A percentile compares a stretch with the other conserved stretches of the same genome.
These are phyloP conservation scores for Ammospiza maritima DNA, from an alignment of 2,797 vertebrate genomes.

Conservation along the genomic window DNA sequence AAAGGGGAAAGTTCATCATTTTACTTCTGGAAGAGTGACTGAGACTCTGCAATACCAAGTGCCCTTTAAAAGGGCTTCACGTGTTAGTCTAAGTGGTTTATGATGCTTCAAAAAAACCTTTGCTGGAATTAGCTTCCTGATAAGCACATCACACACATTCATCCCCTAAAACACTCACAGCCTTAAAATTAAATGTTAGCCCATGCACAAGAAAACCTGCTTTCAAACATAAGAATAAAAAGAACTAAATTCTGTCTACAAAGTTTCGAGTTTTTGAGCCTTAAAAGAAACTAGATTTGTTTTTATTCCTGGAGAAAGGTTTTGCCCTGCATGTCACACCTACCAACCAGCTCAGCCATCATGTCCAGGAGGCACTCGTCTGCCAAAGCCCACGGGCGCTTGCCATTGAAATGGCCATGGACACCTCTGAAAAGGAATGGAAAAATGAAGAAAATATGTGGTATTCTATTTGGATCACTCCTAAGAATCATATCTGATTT, in stretches of 20 bases:
- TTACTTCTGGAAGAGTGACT: not conserved
- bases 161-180: not conserved
- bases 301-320: not conserved
- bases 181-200: not conserved
- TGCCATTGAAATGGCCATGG: constrained; percentile 85
- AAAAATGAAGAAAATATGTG: not conserved
- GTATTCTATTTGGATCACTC: not conserved
- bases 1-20: constrained; percentile 10
- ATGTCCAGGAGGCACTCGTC: constrained; percentile 85
- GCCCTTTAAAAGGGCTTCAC: constrained; percentile 12
- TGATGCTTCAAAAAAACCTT: not conserved
- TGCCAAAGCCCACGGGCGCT: constrained; percentile 88
- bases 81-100: constrained; percentile 26
- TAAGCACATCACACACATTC: not conserved
- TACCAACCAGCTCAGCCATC: constrained; percentile 90
- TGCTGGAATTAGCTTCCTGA: constrained; percentile 13
- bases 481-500: rapidly evolving
- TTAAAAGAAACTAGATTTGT: not conserved
- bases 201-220: not conserved
- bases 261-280: not conserved
- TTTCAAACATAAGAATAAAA: not conserved
- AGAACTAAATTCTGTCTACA: not conserved
- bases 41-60: not conserved
- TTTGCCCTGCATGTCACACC: constrained; percentile 27
- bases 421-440: constrained; percentile 80